phyloP scores from a whole-genome alignment of 1,140 invertebrate genomes.

The Drosophila sp. region DNA sequence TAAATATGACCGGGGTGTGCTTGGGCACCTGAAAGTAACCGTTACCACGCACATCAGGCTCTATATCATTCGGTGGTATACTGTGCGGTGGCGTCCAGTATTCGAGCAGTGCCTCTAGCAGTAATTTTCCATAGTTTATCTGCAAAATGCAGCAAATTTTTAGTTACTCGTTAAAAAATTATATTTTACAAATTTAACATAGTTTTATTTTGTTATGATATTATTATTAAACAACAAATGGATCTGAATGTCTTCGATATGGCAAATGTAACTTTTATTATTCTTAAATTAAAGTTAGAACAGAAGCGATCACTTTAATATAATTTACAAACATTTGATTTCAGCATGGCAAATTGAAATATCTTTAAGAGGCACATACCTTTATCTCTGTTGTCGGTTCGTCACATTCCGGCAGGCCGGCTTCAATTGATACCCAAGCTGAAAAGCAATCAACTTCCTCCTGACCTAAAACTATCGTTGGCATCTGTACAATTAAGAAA shows the following conservation, averaged over 20 bases:
- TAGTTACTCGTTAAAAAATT: no score
- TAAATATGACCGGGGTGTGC: conserved; percentile 98
- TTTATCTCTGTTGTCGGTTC: conserved; percentile 92
- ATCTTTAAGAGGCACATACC: conserved; percentile 74
- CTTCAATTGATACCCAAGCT: conserved; percentile 99
- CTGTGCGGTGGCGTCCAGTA: conserved; percentile 93
- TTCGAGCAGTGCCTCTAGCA: conserved; percentile 97
- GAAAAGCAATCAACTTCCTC: conserved; percentile 99
- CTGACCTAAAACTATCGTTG: conserved; percentile 97
- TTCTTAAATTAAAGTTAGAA: no score
- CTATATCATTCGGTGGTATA: conserved; percentile 87
- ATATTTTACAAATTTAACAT: no score
- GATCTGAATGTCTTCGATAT: no score
- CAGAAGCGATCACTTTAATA: no score
- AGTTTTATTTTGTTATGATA: no score
- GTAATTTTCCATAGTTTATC: conserved; percentile 98
- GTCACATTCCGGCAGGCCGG: conserved; percentile 89
- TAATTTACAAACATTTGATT: no score
- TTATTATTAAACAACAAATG: no score
- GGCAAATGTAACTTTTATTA: no score
- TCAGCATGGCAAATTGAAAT: no score
- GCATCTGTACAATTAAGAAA: conserved; percentile 88
- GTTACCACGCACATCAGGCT: conserved; percentile 89
- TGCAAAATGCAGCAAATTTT: conserved; percentile 53
- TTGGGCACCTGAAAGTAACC: conserved; percentile 96